These are phyloP conservation scores for Scaeva pyrastri DNA, from an alignment of 2,888 invertebrate species.

Conservation along the genomic window DNA sequence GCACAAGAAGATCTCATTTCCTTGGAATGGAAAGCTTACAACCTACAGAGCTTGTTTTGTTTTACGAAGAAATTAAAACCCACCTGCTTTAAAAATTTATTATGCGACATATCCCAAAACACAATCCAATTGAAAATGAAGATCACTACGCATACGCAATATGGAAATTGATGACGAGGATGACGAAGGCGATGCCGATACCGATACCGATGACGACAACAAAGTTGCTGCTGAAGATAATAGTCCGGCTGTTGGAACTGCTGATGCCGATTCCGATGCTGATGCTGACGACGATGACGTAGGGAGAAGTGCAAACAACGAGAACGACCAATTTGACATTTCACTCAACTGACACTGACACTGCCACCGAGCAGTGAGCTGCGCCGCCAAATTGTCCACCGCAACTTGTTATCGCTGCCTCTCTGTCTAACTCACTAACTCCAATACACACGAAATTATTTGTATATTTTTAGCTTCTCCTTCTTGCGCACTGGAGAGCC, in stretches of 20 bases:
- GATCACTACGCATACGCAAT: constrained; percentile 46
- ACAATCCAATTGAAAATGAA: constrained; percentile 65
- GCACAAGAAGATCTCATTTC: not conserved
- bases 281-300: constrained; percentile 37
- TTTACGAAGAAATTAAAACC: not conserved
- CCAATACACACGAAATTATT: constrained; percentile 27
- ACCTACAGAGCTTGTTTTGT: too few species aligned
- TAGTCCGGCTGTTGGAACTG: constrained; percentile 31
- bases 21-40: too few species aligned
- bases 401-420: constrained; percentile 71
- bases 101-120: constrained; percentile 77
- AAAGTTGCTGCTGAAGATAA: constrained; percentile 40
- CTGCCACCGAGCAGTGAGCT: constrained; percentile 45
- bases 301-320: constrained; percentile 37
- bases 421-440: constrained; percentile 57
- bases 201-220: constrained; percentile 56
- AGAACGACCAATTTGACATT: constrained; percentile 73
- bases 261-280: constrained; percentile 27
- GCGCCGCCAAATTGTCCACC: constrained; percentile 74
- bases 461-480: constrained; percentile 51
- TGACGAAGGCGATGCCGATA: too few species aligned
- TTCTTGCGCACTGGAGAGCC: constrained; percentile 64
- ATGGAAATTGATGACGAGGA: constrained; percentile 43
- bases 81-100: constrained; percentile 77
- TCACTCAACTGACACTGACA: constrained; percentile 61